phyloP scores from a whole-genome alignment of 1,140 invertebrate genomes.

The Zaprionus camerounensis region DNA sequence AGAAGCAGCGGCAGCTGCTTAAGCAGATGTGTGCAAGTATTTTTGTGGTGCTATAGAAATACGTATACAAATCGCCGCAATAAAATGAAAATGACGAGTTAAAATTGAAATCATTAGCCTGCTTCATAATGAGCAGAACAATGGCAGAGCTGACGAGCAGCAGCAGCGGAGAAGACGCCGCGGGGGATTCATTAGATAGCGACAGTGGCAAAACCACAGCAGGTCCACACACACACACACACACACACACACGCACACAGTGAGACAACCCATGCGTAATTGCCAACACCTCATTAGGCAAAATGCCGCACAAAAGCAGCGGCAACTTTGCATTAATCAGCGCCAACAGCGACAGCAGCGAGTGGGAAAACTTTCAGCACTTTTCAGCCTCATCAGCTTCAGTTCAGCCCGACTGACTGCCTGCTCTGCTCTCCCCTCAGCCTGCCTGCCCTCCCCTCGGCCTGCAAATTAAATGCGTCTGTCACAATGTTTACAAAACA shows the following conservation, averaged over 20 bases:
- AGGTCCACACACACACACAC: conserved; percentile 1
- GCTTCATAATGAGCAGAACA: conserved; percentile 39
- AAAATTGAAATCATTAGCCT: conserved; percentile 65
- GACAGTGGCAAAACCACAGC: conserved; percentile 26
- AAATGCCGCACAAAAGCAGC: conserved; percentile 37
- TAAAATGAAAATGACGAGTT: neutral
- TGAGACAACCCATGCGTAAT: conserved; percentile 43
- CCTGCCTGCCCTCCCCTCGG: conserved; percentile 10
- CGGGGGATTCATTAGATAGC: conserved; percentile 43
- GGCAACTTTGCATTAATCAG: conserved; percentile 65
- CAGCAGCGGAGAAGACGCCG: conserved; percentile 6
- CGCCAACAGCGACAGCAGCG: conserved; percentile 3
- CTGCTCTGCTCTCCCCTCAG: conserved; percentile 10
- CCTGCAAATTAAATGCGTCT: conserved; percentile 66
- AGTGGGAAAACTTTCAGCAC: conserved; percentile 42
- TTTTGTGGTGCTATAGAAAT: neutral
- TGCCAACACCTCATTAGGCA: conserved; percentile 72
- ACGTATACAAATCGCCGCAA: neutral
- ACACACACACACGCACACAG: conserved; percentile 3
- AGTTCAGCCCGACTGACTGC: conserved; percentile 9
- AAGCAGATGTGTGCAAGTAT: neutral
- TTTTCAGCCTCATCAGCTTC: conserved; percentile 27
- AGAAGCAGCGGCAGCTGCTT: conserved; percentile 17
- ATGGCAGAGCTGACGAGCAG: conserved; percentile 56
- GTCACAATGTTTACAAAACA: conserved; percentile 58